Base-by-base conservation (phyloP, 2,113 vertebrate species). In the Grantiella picta region DNA sequence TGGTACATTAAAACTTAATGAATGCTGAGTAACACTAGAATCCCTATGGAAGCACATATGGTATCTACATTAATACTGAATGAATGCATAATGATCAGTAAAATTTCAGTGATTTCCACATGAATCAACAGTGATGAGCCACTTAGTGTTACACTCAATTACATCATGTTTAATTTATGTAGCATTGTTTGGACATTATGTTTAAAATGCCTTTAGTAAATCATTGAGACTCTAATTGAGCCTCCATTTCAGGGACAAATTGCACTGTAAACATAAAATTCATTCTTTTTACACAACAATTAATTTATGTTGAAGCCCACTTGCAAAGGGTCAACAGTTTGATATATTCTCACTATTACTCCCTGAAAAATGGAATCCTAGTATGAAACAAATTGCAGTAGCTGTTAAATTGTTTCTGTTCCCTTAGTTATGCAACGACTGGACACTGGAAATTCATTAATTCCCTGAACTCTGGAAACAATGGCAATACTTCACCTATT, bases 141-240 rank as follows among this genome's bases (percentile, higher is more conserved):
- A 91, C 95, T 97, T 95, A 96, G 89, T 63, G 76, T 89, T 96
- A 84, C 84, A 89, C 69, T 95, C 88, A 95, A 94, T 96, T 96
- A 97, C 92, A 96, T 96, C 90, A 96, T 97, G 92, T 95, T 97
- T 95, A 95, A 97, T 96, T 97, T 96, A 97, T 96, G 86, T 94
- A 82, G 83, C 92, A 96, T 96, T 95, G 79, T 96, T 97, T 97
- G 90, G 92, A 96, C 92, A 76, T 97, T 87, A 93, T 93, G 68
- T 90, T 94, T 96, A 92, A 98, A 96, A 97, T 77, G 81, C 90
- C 92, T 95, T 86, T 83, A 93, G 92, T 92, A 97, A 97, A 95
- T 97, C 87, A 97, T 86, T 78, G 57, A 93, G 84, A 73, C 79
- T 85, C 92, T 96, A 97, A 97, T 82, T 95, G 87, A 97, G 91